A percentile compares a stretch with the other conserved stretches of the same genome.
Evolutionary conservation across 2,888 invertebrate species (phyloP).

Genomic region (Choreutis nemorana): DNA sequence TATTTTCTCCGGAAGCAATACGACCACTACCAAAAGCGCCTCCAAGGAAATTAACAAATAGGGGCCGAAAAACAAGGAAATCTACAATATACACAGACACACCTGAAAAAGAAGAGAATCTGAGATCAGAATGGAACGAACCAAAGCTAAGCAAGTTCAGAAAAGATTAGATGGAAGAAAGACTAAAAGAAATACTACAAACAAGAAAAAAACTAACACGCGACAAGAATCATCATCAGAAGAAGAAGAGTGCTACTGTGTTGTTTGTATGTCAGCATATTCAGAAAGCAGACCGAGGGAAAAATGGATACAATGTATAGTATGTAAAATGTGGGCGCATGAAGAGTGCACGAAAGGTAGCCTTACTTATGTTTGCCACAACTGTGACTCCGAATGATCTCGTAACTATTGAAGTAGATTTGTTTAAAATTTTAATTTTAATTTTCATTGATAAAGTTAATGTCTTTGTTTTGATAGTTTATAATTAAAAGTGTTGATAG

Average conservation of each 20-base stretch:
- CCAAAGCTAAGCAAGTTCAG: conserved; percentile 11
- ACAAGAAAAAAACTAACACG: conserved; percentile 3
- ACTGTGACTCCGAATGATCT: conserved; percentile 8
- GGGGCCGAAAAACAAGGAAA: conserved; percentile 10
- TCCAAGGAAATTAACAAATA: conserved; percentile 8
- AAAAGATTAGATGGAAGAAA: conserved; percentile 9
- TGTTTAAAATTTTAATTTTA: too few relatives aligned
- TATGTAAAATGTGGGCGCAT: conserved; percentile 10
- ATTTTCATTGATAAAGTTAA: too few relatives aligned
- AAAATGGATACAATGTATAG: conserved; percentile 10
- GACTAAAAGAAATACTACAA: conserved; percentile 5
- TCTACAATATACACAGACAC: conserved; percentile 15
- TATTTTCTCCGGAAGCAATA: conserved; percentile 13
- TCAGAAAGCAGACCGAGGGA: conserved; percentile 9
- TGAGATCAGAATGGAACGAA: conserved; percentile 5
- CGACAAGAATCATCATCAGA: conserved; percentile 7
- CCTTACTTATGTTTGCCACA: conserved; percentile 6
- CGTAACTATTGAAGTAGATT: conserved; percentile 3
- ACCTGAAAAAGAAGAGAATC: conserved; percentile 13
- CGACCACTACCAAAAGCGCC: conserved; percentile 14
- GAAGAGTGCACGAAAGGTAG: conserved; percentile 8
- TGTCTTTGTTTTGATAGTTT: too few relatives aligned
- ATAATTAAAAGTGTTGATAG: conserved; percentile 7
- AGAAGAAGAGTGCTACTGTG: conserved; percentile 11
- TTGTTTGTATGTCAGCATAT: conserved; percentile 10